Percentiles rank a stretch among this genome's conserved stretches.
Evolutionary conservation across 2,113 vertebrate species (phyloP).

Genomic region (Emydura subglobosa): DNA sequence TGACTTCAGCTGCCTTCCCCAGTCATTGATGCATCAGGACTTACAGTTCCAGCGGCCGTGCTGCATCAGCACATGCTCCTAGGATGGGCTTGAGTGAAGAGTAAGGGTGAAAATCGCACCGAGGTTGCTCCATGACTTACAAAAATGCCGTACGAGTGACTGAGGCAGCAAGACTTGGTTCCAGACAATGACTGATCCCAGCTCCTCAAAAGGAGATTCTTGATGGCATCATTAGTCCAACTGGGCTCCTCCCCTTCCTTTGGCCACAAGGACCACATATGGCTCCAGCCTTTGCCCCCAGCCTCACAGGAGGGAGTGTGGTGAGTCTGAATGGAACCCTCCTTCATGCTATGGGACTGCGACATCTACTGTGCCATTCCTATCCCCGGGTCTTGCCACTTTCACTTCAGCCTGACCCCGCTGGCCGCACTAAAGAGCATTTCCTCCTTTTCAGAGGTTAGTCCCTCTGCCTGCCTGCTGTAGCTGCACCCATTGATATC

Average conservation of each 20-base stretch:
- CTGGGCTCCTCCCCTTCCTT: background rate
- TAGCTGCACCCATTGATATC: background rate
- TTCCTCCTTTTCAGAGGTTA: background rate
- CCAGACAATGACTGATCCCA: background rate
- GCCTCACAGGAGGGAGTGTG: background rate
- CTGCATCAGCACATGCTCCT: background rate
- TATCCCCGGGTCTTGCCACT: background rate
- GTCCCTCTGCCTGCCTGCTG: background rate
- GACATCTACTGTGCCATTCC: no score
- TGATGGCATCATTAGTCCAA: background rate
- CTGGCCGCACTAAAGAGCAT: background rate
- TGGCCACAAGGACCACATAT: background rate
- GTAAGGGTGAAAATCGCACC: background rate
- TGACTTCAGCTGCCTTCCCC: background rate
- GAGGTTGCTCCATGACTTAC: background rate
- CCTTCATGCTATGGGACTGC: no score
- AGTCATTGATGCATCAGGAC: background rate
- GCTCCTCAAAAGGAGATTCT: background rate
- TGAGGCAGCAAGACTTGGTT: background rate
- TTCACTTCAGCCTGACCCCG: background rate
- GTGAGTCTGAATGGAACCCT: background rate
- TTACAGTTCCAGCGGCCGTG: conserved; percentile 1
- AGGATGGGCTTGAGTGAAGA: background rate
- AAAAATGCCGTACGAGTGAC: background rate
- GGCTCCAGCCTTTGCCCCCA: background rate